These are phyloP conservation scores for Coecobrya sp. DNA, from an alignment of 2,888 invertebrate genomes.

Conservation along the genomic window DNA sequence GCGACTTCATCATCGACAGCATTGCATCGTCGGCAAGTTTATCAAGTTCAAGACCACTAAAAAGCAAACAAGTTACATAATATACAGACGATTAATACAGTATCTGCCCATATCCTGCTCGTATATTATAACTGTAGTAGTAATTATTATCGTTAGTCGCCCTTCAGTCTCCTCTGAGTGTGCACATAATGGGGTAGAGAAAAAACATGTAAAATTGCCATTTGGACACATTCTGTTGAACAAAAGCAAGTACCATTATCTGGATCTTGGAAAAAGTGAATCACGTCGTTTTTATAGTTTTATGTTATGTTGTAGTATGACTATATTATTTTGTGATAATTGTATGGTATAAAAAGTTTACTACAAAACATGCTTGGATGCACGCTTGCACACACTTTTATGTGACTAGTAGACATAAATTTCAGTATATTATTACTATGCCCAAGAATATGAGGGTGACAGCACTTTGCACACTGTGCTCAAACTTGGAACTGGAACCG, in stretches of 20 bases:
- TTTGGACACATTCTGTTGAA: slow-evolving; percentile 21
- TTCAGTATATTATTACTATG: not conserved
- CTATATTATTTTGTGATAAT: slow-evolving; percentile 25
- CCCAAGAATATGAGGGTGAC: not conserved
- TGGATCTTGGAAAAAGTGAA: not conserved
- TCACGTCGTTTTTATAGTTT: not conserved
- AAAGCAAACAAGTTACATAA: not conserved
- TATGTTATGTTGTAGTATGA: not conserved
- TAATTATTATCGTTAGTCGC: slow-evolving; percentile 22
- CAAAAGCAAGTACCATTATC: not conserved
- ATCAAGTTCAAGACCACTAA: slow-evolving; percentile 60
- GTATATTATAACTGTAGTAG: slow-evolving; percentile 21
- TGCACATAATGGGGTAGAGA: not conserved
- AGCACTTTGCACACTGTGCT: not conserved
- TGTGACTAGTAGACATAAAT: not conserved
- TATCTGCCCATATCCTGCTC: not conserved
- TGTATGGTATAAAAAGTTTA: slow-evolving; percentile 51
- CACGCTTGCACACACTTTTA: slow-evolving; percentile 12
- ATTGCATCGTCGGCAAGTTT: slow-evolving; percentile 20
- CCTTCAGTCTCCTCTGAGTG: slow-evolving; percentile 59
- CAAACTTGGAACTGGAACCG: slow-evolving; percentile 30
- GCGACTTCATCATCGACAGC: not conserved
- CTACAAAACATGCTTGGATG: not conserved
- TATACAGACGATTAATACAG: not conserved
- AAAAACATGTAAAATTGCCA: not conserved